phyloP scores from a whole-genome alignment of 2,113 vertebrate genomes.

The Myodes glareolus region DNA sequence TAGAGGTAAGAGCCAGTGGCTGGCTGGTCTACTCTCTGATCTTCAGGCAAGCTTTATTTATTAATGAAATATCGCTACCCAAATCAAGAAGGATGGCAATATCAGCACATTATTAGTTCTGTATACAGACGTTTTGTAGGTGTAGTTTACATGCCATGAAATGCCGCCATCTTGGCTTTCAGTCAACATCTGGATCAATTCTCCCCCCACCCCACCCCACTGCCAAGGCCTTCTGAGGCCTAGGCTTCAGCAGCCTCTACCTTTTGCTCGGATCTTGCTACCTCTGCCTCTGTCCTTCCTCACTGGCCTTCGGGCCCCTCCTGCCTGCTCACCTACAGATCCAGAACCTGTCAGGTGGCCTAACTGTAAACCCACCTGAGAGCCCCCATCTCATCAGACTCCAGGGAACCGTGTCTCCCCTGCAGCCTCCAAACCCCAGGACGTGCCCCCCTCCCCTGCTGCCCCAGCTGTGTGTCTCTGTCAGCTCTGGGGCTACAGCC shows the following conservation, averaged over 20 bases:
- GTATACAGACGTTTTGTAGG: background rate
- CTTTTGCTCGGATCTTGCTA: background rate
- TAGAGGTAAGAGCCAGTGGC: no score
- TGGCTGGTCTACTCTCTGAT: no score
- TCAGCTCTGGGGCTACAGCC: no score
- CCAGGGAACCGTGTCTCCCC: background rate
- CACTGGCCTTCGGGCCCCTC: no score
- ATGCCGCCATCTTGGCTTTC: background rate
- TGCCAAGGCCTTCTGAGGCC: background rate
- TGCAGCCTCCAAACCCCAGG: background rate
- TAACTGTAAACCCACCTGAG: background rate
- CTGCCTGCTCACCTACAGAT: background rate
- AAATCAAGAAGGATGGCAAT: rapidly evolving
- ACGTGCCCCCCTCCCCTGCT: background rate
- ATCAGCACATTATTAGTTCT: background rate
- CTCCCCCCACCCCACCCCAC: background rate
- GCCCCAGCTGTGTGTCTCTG: background rate
- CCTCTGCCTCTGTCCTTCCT: background rate
- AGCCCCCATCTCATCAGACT: background rate
- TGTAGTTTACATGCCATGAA: rapidly evolving
- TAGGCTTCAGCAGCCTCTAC: background rate
- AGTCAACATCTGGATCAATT: background rate
- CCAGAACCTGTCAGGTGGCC: background rate
- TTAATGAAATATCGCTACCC: no score
- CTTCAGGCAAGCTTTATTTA: no score